Evolutionary conservation across 2,888 invertebrate genomes (phyloP).

Genomic region (Chamaedrilus cognettii): DNA sequence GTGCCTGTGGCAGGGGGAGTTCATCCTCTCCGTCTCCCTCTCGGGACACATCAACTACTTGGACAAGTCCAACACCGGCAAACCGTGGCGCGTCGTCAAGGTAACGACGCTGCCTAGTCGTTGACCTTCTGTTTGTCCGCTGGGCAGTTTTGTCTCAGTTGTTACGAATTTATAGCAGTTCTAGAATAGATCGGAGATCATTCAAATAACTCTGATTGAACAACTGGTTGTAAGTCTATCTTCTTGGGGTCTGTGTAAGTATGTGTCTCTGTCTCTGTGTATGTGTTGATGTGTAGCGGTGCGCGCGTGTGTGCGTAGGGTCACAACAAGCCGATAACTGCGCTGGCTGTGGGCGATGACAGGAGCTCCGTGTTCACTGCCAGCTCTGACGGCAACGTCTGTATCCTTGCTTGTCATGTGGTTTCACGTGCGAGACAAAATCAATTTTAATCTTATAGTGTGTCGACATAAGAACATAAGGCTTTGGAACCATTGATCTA

Average conservation of each 20-base stretch:
- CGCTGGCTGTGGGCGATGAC: conserved; percentile 71
- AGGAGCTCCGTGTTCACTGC: conserved; percentile 82
- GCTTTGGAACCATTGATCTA: no score
- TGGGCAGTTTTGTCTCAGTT: background rate
- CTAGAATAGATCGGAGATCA: no score
- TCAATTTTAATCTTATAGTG: no score
- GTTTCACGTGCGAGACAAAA: no score
- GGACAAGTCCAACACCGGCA: conserved; percentile 80
- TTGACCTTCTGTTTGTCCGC: background rate
- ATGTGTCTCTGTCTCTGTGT: no score
- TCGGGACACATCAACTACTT: conserved; percentile 94
- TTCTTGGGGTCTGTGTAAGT: no score
- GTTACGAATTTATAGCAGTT: background rate
- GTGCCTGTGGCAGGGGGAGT: conserved; percentile 91
- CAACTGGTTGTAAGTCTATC: no score
- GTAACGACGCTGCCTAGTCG: conserved; percentile 56
- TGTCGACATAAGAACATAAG: no score
- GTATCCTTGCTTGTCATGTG: no score
- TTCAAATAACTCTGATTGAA: no score
- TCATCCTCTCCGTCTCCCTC: conserved; percentile 88
- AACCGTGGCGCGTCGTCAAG: conserved; percentile 79
- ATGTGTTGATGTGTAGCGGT: no score
- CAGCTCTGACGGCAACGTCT: conserved; percentile 90
- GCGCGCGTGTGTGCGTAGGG: conserved; percentile 72
- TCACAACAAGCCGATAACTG: conserved; percentile 97